phyloP scores from a whole-genome alignment of 2,888 invertebrate species.

The Sinhomidia bicolor region DNA sequence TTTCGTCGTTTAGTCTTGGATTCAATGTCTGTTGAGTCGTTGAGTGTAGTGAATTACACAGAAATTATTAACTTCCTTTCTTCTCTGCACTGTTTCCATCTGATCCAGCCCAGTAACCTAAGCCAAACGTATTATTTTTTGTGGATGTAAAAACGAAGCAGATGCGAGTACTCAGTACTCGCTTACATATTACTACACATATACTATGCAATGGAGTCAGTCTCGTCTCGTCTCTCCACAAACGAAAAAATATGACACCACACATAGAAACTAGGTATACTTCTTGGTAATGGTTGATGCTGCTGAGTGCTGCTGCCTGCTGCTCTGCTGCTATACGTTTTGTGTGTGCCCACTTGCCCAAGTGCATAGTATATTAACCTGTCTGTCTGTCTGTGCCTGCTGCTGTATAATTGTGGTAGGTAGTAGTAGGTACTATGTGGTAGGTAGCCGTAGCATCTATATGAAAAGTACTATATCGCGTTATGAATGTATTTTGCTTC shows the following conservation, averaged over 20 bases:
- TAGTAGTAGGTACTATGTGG: not conserved
- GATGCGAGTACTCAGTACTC: not conserved
- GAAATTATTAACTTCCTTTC: conserved; percentile 17
- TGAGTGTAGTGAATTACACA: not conserved
- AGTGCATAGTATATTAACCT: no score
- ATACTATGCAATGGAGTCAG: conserved; percentile 6
- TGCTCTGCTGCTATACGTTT: not conserved
- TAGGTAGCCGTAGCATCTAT: no score
- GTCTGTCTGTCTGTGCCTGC: not conserved
- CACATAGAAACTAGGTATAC: not conserved
- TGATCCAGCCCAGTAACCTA: no score
- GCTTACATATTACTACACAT: no score
- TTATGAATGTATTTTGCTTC: not conserved
- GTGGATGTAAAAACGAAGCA: not conserved
- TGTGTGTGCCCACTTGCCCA: no score
- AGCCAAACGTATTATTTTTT: not conserved
- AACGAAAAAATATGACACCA: not conserved
- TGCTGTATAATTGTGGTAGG: not conserved
- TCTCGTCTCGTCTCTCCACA: not conserved
- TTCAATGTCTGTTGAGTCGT: not conserved
- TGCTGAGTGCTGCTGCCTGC: no score
- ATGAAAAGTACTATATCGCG: not conserved
- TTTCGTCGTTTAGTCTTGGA: no score
- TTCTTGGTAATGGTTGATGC: not conserved
- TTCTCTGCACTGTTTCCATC: conserved; percentile 1